phyloP scores from a whole-genome alignment of 2,113 vertebrate species.

The Tachuris rubrigastra region DNA sequence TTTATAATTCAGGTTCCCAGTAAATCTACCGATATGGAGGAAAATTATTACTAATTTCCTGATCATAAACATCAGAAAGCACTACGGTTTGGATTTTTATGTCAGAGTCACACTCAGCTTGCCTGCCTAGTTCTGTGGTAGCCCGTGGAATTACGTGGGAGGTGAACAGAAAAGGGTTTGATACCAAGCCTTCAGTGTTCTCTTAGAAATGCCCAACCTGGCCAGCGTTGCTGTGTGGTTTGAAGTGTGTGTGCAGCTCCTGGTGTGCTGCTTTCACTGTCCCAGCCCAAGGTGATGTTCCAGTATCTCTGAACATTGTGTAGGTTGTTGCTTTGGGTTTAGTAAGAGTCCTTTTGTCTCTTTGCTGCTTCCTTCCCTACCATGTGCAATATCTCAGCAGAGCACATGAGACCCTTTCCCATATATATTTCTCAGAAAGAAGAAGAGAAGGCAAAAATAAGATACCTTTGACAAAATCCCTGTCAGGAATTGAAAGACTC shows the following conservation, averaged over 20 bases:
- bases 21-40: not conserved
- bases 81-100: not conserved
- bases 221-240: not conserved
- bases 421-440: not conserved
- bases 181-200: not conserved
- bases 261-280: rapidly evolving
- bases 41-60: conserved; percentile 1
- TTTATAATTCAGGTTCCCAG: conserved; percentile 49
- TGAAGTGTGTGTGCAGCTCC: not conserved
- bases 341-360: not conserved
- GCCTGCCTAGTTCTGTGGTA: not conserved
- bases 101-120: not conserved
- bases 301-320: not conserved
- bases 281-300: not conserved
- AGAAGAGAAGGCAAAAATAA: not conserved
- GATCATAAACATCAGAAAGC: not conserved
- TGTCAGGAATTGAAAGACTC: not conserved
- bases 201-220: not conserved
- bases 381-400: rapidly evolving
- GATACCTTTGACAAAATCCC: not conserved
- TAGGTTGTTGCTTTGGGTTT: not conserved
- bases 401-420: not conserved
- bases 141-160: not conserved
- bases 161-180: not conserved
- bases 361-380: not conserved